Evolutionary conservation across 2,888 invertebrate genomes (phyloP), one percentile per base, ranked within the genome.

Genomic region (Mythimna vitellina): DNA sequence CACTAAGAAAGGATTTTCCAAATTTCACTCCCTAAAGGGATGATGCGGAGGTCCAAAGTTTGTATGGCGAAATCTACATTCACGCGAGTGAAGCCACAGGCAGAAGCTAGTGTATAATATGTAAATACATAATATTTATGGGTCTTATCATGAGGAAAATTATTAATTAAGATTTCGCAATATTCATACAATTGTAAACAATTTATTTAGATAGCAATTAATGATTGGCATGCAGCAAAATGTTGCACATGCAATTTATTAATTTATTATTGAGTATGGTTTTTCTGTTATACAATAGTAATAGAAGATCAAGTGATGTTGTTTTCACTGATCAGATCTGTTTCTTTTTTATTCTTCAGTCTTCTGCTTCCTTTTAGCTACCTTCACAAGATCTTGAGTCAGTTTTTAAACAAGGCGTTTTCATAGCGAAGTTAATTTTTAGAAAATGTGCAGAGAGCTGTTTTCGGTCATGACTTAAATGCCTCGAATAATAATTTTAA

Each of bases 111-210:
- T 29, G 29, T 29, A 29, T 29, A 29, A 29, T 29, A 29, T 29
- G 29, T 29, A 29, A 29, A 29, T 29, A 29, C 29, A 29, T 29
- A 29, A 29, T 29, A 29, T 3, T 29, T 29, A 29, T 29, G 29
- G 29, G 22, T 32, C 42, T 25, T 61, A 65, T 76, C 64, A 46
- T 49, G 10, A 81, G 81, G 83, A 80, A 80, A 83, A 73, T 57
- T 0, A 20, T 54, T 68, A 70, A 17, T 51, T 17, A 3, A 35
- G 5, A 64, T 53, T 60, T 64, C 57, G 42, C 51, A 66, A 46
- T 63, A 29, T 35, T 17, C 38, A 60, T 14, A 14, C 35, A 14
- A 32, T 46, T 49, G 68, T 65, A 46, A 32, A 53, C 22, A 54
- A 32, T 69, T 60, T 12, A 38, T 42, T 42, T 14, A 29, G 51